Evolutionary conservation across 2,888 invertebrate species (phyloP).

Genomic region (Lepidochrysops patricia): DNA sequence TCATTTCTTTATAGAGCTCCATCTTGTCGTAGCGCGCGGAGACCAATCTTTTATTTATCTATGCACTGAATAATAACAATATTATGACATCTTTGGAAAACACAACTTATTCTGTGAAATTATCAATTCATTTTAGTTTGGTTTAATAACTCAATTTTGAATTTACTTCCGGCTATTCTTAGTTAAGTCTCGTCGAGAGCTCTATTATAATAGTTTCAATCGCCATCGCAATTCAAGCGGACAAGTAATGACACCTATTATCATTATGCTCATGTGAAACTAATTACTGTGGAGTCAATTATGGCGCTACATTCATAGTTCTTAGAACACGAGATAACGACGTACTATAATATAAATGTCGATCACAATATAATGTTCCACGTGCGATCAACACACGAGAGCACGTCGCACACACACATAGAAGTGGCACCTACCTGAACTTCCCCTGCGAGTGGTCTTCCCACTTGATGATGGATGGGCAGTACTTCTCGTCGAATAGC

Average conservation of each 20-base stretch:
- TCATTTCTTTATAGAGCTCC: too few species aligned
- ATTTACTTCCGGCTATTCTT: neutral
- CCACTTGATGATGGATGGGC: conserved; percentile 90
- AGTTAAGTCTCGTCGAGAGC: neutral
- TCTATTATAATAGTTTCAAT: neutral
- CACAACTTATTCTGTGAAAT: too few species aligned
- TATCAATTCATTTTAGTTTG: too few species aligned
- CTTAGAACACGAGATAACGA: neutral
- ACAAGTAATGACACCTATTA: neutral
- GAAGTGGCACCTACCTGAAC: conserved; percentile 73
- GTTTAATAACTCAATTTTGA: neutral
- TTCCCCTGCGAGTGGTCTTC: conserved; percentile 88
- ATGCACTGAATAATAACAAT: too few species aligned
- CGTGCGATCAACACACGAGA: neutral
- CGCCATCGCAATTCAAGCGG: neutral
- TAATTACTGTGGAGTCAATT: neutral
- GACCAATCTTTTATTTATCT: too few species aligned
- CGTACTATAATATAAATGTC: neutral
- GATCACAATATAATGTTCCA: conserved; percentile 7
- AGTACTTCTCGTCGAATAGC: conserved; percentile 81
- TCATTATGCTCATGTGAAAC: neutral
- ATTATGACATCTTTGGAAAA: too few species aligned
- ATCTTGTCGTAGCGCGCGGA: too few species aligned
- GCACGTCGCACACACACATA: neutral
- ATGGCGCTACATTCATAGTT: neutral